phyloP scores from a whole-genome alignment of 2,797 vertebrate species.

The Hozukius guyotensis region DNA sequence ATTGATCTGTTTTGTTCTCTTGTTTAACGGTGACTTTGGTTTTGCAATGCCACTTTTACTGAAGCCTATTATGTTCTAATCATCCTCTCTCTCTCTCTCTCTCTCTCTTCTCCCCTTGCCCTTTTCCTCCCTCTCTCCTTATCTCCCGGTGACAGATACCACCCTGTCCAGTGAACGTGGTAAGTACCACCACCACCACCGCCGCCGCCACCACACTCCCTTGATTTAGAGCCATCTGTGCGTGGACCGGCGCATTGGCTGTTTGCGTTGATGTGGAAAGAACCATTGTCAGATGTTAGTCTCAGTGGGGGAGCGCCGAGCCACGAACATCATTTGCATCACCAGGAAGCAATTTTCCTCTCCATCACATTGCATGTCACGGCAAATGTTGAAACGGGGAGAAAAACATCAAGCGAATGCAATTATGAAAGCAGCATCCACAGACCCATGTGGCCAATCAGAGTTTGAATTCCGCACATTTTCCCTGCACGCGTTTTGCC shows the following conservation, averaged over 20 bases:
- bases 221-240: conserved; percentile 52
- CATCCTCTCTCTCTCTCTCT: conserved; percentile 29
- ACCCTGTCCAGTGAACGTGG: conserved; percentile 76
- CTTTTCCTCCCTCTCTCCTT: conserved; percentile 8
- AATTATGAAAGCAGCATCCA: conserved; percentile 72
- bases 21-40: conserved; percentile 51
- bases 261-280: conserved; percentile 56
- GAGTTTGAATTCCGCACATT: conserved; percentile 61
- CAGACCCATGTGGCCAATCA: conserved; percentile 71
- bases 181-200: conserved; percentile 64
- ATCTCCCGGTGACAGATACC: conserved; percentile 68
- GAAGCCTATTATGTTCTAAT: conserved; percentile 55
- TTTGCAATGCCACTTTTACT: conserved; percentile 44
- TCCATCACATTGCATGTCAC: conserved; percentile 55
- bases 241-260: conserved; percentile 31
- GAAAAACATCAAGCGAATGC: conserved; percentile 59
- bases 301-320: conserved; percentile 30
- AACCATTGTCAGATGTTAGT: conserved; percentile 57
- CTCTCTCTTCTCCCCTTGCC: conserved; percentile 1
- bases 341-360: conserved; percentile 58
- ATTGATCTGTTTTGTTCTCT: conserved; percentile 56
- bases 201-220: conserved; percentile 27
- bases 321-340: conserved; percentile 65
- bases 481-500: conserved; percentile 54
- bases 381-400: conserved; percentile 59